Conservation (phyloP, 2,113 vertebrate species). For the Cepphus grylle region DNA sequence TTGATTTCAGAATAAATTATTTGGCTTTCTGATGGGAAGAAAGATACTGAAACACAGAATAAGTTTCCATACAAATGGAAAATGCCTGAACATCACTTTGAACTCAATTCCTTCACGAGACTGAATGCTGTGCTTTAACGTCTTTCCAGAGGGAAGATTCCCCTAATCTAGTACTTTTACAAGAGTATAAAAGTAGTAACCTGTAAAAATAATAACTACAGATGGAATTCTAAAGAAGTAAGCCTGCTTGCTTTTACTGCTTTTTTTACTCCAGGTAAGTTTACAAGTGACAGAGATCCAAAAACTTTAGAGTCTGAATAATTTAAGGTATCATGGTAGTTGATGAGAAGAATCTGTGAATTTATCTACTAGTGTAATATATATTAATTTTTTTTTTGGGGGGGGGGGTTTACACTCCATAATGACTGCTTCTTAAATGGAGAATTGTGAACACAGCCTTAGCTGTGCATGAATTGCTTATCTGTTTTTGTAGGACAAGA, state of each 20-base stretch:
- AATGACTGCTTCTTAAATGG: not conserved
- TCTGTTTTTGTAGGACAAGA: not conserved
- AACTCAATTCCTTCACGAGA: not conserved
- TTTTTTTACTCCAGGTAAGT: not conserved
- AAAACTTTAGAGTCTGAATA: not conserved
- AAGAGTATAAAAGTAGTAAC: not conserved
- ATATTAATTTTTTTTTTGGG: not conserved
- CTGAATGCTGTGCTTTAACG: not conserved
- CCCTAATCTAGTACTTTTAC: not conserved
- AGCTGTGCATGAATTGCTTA: not conserved
- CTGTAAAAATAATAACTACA: not conserved
- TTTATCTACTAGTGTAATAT: not conserved
- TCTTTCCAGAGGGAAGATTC: not conserved
- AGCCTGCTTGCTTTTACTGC: not conserved
- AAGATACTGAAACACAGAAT: not conserved
- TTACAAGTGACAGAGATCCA: not conserved
- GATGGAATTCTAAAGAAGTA: not conserved
- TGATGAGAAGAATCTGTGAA: not conserved
- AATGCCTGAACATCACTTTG: not conserved
- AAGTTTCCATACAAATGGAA: not conserved
- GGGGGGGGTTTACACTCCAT: not conserved
- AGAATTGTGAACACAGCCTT: not conserved
- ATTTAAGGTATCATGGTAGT: not conserved
- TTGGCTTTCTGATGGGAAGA: not conserved
- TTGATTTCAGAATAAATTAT: not conserved